Base-by-base conservation (phyloP, 1,140 invertebrate genomes). In the Pristionchus pacificus region DNA sequence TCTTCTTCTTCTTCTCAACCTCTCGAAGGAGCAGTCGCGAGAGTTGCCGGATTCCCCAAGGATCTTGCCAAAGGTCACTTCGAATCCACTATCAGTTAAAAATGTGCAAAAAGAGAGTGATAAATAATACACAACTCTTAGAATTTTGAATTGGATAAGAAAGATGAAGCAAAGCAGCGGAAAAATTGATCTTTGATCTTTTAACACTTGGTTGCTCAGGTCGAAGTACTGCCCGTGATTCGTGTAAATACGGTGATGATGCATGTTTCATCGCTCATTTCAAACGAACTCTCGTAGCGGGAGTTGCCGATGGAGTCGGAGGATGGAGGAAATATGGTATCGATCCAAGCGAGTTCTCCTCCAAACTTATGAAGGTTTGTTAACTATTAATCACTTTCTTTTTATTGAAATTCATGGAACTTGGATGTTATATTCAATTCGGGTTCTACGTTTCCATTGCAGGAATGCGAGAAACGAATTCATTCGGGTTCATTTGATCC, bases 271-370 rank as follows among this genome's bases (percentile, higher is more conserved):
- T 91, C 77, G 90, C 92, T 2, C 91, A 90, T 85, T 91, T 91
- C 82, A 91, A 90, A 77, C 84, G 89, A 80, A 90, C 91, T 61
- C 93, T 96, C 88, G 93, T 96, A 74, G 89, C 97, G 86, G 94
- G 95, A 81, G 93, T 98, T 75, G 95, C 95, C 65, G 95, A 98
- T 87, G 95, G 95, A 71, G 95, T 98, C 67, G 95, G 95, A 69
- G 95, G 95, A 63, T 98, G 95, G 95, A 88, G 93, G 79, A 90
- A 91, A 74, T 96, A 97, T 85, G 95, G 94, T n/a, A 92, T 98
- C 69, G 93, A 98, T 87, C 95, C 95, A 1, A 94, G 94, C 33
- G 90, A 92, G 82, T 97, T 97, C 86, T 94, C 93, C 24, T 89
- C 89, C 72, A 91, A 91, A 80, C 86, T 98, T 71, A 97, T 98